Conservation (phyloP, 2,888 invertebrate species). For the Apodemia mormo region DNA sequence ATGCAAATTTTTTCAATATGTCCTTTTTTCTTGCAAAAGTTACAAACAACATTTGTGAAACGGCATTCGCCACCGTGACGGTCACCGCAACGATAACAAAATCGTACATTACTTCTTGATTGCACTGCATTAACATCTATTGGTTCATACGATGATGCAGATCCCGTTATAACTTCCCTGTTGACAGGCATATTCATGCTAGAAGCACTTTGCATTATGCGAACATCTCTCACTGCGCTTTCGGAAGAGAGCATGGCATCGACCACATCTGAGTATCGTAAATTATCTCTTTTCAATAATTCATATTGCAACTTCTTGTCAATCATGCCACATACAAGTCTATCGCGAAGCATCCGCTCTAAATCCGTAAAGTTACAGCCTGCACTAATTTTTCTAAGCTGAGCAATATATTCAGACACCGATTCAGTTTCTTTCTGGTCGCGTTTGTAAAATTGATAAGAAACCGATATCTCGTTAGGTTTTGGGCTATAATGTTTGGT, state of each 20-base stretch:
- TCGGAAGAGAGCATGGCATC: neutral
- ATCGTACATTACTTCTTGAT: slow-evolving; percentile 18
- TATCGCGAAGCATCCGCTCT: slow-evolving; percentile 33
- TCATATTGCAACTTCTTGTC: slow-evolving; percentile 29
- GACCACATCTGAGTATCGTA: slow-evolving; percentile 3
- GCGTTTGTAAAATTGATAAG: slow-evolving; percentile 19
- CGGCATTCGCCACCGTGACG: slow-evolving; percentile 33
- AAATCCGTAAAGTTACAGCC: slow-evolving; percentile 34
- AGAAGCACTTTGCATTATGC: neutral
- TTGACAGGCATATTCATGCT: neutral
- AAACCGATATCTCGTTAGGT: slow-evolving; percentile 7
- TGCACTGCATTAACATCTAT: slow-evolving; percentile 24
- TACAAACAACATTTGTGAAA: slow-evolving; percentile 31
- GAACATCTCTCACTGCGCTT: slow-evolving; percentile 4
- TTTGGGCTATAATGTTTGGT: neutral
- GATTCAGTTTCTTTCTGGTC: slow-evolving; percentile 11
- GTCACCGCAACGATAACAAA: slow-evolving; percentile 36
- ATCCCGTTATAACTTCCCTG: neutral
- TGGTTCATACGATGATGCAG: neutral
- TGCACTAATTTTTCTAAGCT: slow-evolving; percentile 25
- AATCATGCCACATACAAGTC: slow-evolving; percentile 33
- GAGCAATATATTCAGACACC: neutral
- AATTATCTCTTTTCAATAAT: neutral
- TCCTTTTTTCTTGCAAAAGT: slow-evolving; percentile 25
- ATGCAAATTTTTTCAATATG: neutral